Evolutionary conservation across 2,797 vertebrate genomes (phyloP).

Genomic region (Balearica regulorum): DNA sequence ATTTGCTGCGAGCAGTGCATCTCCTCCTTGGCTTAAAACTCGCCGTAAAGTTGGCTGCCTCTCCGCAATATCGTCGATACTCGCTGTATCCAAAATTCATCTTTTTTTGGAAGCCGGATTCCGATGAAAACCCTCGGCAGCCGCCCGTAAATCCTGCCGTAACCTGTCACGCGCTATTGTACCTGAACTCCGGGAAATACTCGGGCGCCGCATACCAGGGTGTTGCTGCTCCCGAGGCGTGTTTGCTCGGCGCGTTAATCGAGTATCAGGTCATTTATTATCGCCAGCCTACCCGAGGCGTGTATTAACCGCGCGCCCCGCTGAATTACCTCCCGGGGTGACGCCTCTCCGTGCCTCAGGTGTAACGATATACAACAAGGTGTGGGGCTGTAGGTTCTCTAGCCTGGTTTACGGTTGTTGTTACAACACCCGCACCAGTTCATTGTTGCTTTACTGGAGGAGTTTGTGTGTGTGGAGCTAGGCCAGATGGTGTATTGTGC

Average conservation of each 20-base stretch:
- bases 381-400: not conserved
- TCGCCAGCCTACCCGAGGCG: not conserved
- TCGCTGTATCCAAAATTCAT: too few relatives aligned
- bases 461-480: not conserved
- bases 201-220: not conserved
- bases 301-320: not conserved
- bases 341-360: not conserved
- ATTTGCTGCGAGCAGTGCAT: too few relatives aligned
- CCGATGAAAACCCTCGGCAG: not conserved
- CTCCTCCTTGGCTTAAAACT: too few relatives aligned
- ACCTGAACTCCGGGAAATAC: not conserved
- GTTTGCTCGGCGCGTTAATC: not conserved
- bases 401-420: not conserved
- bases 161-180: not conserved
- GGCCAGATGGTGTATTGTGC: not conserved
- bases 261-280: not conserved
- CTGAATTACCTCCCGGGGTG: not conserved
- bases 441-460: not conserved
- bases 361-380: not conserved
- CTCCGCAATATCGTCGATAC: too few relatives aligned
- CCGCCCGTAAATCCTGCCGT: not conserved
- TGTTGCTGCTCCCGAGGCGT: constrained; percentile 34
- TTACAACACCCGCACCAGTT: not conserved
- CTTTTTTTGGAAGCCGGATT: too few relatives aligned
- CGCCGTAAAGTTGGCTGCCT: too few relatives aligned